Evolutionary conservation across 2,113 vertebrate species (phyloP).

Genomic region (Xiphophorus couchianus): DNA sequence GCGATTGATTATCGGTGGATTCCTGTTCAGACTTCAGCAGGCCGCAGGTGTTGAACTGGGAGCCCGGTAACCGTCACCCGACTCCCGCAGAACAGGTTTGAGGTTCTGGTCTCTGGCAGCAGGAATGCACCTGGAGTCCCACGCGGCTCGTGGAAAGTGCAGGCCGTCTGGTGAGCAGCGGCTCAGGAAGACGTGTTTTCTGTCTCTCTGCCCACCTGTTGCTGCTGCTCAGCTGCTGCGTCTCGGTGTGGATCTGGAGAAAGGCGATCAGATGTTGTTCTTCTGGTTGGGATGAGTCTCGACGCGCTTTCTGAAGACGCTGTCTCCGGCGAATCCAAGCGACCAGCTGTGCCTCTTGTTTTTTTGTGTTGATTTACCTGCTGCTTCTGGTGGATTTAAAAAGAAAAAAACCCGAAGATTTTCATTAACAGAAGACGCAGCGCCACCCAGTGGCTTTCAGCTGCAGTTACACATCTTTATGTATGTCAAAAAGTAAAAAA

Average conservation of each 20-base stretch:
- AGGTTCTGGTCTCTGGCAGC: constrained; percentile 35
- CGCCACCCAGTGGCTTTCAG: constrained; percentile 56
- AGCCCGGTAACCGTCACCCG: constrained; percentile 37
- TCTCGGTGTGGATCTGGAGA: constrained; percentile 7
- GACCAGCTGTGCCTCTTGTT: constrained; percentile 22
- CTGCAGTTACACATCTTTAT: constrained; percentile 17
- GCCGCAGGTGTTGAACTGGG: not conserved
- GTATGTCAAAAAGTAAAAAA: no score
- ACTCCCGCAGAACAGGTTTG: constrained; percentile 72
- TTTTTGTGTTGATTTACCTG: constrained; percentile 51
- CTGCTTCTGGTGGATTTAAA: constrained; percentile 15
- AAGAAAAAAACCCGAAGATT: not conserved
- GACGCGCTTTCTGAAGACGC: constrained; percentile 16
- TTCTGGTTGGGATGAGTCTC: constrained; percentile 11
- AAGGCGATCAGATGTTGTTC: constrained; percentile 15
- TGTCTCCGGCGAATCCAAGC: constrained; percentile 25
- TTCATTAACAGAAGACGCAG: constrained; percentile 41
- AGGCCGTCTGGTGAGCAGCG: constrained; percentile 12
- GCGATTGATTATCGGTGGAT: not conserved
- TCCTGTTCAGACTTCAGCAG: not conserved
- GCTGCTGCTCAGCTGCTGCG: not conserved
- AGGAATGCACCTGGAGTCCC: constrained; percentile 55
- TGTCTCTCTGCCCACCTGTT: constrained; percentile 17
- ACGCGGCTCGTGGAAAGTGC: constrained; percentile 41
- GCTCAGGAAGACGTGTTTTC: not conserved